Conservation (phyloP, 2,888 invertebrate genomes). For the Euzophera pinguis region DNA sequence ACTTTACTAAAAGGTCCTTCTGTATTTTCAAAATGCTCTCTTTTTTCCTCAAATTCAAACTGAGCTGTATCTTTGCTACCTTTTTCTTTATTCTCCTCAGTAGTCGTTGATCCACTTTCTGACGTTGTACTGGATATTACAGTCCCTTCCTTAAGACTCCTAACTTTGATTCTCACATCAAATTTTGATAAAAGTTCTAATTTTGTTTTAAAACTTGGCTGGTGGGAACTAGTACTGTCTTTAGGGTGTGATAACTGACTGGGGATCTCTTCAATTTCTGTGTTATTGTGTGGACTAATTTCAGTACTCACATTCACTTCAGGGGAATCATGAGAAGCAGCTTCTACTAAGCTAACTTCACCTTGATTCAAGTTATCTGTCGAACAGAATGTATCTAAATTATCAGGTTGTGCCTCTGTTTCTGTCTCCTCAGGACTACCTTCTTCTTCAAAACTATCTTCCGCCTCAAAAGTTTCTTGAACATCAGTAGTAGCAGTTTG, state of each 20-base stretch:
- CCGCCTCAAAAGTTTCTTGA: not conserved
- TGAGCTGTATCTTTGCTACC: conserved; percentile 34
- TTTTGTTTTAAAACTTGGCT: conserved; percentile 64
- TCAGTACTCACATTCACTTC: conserved; percentile 38
- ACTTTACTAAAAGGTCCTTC: conserved; percentile 42
- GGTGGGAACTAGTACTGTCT: conserved; percentile 29
- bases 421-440: conserved; percentile 20
- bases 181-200: conserved; percentile 74
- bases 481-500: conserved; percentile 45
- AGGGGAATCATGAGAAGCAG: conserved; percentile 25
- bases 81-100: conserved; percentile 38
- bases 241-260: conserved; percentile 41
- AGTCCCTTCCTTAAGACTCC: conserved; percentile 64
- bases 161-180: conserved; percentile 76
- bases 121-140: conserved; percentile 57
- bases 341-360: conserved; percentile 1
- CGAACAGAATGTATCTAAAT: conserved; percentile 33
- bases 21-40: conserved; percentile 46
- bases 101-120: conserved; percentile 52
- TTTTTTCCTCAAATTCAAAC: conserved; percentile 46
- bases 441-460: conserved; percentile 9
- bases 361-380: conserved; percentile 39
- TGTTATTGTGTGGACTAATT: conserved; percentile 31
- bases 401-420: conserved; percentile 23
- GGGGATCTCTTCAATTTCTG: conserved; percentile 37